These are phyloP conservation scores for Nasonia giraulti DNA, from an alignment of 1,140 invertebrate genomes.

Conservation along the genomic window DNA sequence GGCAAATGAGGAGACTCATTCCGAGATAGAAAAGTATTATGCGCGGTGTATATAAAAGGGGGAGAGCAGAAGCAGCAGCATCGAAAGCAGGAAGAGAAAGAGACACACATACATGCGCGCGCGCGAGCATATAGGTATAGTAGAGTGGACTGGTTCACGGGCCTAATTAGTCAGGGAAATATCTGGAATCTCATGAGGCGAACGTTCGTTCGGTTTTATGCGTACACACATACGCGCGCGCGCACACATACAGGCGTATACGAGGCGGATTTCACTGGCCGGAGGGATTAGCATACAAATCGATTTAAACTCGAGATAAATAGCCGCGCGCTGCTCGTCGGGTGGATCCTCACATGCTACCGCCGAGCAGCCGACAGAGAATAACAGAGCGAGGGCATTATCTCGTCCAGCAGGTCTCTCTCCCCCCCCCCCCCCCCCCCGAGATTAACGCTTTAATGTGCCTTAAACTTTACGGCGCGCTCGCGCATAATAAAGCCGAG, in stretches of 20 bases:
- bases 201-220: slow-evolving; percentile 70
- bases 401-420: slow-evolving; percentile 67
- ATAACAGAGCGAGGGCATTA: slow-evolving; percentile 69
- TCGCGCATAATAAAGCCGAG: slow-evolving; percentile 49
- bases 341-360: slow-evolving; percentile 68
- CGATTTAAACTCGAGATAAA: slow-evolving; percentile 76
- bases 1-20: slow-evolving; percentile 31
- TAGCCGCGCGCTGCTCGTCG: slow-evolving; percentile 70
- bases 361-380: slow-evolving; percentile 22
- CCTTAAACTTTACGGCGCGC: slow-evolving; percentile 69
- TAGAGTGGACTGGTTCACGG: slow-evolving; percentile 55
- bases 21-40: slow-evolving; percentile 17
- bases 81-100: slow-evolving; percentile 18
- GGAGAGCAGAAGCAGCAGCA: neutral
- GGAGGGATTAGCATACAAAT: slow-evolving; percentile 75
- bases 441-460: slow-evolving; percentile 72
- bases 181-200: slow-evolving; percentile 73
- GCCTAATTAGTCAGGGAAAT: slow-evolving; percentile 74
- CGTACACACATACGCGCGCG: slow-evolving; percentile 61
- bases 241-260: slow-evolving; percentile 43
- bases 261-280: slow-evolving; percentile 68
- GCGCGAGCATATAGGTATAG: neutral
- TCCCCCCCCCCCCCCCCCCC: slow-evolving; percentile 23
- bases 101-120: neutral
- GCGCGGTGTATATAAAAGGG: neutral